phyloP scores from a whole-genome alignment of 2,113 vertebrate genomes.

The Formicarius rufipectus region DNA sequence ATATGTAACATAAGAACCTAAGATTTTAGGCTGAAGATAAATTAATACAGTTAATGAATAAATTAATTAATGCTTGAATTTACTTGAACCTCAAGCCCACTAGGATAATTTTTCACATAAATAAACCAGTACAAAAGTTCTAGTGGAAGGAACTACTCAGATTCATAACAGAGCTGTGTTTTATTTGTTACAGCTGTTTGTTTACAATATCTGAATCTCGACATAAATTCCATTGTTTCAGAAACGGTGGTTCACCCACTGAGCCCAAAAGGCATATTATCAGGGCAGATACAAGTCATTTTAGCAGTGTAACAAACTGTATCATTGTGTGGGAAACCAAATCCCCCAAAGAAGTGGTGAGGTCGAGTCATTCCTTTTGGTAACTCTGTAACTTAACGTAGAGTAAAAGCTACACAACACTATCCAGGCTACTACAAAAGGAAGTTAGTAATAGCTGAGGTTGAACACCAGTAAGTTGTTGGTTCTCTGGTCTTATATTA shows the following conservation, averaged over 20 bases:
- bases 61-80: background rate
- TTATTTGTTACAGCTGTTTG: conserved; percentile 37
- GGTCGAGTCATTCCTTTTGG: background rate
- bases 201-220: background rate
- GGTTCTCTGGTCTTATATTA: background rate
- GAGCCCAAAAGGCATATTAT: background rate
- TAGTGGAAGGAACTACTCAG: background rate
- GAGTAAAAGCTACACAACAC: background rate
- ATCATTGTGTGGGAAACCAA: background rate
- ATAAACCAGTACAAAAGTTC: background rate
- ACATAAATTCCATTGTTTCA: conserved; percentile 7
- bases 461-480: background rate
- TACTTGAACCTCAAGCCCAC: background rate
- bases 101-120: background rate
- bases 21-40: background rate
- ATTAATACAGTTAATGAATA: background rate
- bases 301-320: background rate
- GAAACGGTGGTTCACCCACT: background rate
- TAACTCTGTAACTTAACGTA: background rate
- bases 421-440: background rate
- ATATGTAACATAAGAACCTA: accelerated
- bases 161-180: background rate
- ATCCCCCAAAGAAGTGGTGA: background rate
- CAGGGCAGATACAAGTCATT: background rate
- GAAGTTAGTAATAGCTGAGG: background rate